These are phyloP conservation scores for Dendrolimus pini DNA, from an alignment of 2,888 invertebrate species.

Conservation along the genomic window DNA sequence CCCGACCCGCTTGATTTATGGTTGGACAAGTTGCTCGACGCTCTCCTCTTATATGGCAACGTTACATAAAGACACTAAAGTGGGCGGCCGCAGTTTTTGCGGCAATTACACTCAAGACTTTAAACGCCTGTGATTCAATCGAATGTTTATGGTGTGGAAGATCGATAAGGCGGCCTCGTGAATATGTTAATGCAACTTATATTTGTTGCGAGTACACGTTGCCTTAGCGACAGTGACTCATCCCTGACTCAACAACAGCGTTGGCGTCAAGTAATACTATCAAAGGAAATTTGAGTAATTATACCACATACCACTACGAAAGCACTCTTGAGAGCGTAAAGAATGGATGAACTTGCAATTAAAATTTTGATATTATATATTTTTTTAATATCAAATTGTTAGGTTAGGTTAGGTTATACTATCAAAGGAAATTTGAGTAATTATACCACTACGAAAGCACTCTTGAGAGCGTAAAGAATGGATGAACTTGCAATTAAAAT, in stretches of 20 bases:
- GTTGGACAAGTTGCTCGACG: slow-evolving; percentile 25
- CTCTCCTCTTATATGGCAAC: slow-evolving; percentile 44
- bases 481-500: no score
- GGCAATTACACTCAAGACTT: slow-evolving; percentile 32
- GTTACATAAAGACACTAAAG: slow-evolving; percentile 46
- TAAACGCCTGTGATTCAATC: slow-evolving; percentile 22
- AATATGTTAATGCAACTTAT: slow-evolving; percentile 43
- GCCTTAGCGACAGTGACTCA: slow-evolving; percentile 52
- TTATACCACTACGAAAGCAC: no score
- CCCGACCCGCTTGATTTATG: slow-evolving; percentile 34
- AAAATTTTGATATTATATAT: no score
- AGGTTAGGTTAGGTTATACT: no score
- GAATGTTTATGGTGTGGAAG: slow-evolving; percentile 25
- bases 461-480: no score
- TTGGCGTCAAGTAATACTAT: neutral
- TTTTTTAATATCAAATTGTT: no score
- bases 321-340: no score
- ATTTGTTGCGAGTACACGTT: slow-evolving; percentile 24
- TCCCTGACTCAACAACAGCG: slow-evolving; percentile 6
- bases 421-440: neutral
- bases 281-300: neutral
- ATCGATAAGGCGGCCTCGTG: slow-evolving; percentile 53
- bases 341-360: no score
- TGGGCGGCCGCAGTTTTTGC: slow-evolving; percentile 42
- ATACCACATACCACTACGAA: no score